Base-by-base conservation (phyloP, 2,113 vertebrate species). In the Notiomystis cincta region DNA sequence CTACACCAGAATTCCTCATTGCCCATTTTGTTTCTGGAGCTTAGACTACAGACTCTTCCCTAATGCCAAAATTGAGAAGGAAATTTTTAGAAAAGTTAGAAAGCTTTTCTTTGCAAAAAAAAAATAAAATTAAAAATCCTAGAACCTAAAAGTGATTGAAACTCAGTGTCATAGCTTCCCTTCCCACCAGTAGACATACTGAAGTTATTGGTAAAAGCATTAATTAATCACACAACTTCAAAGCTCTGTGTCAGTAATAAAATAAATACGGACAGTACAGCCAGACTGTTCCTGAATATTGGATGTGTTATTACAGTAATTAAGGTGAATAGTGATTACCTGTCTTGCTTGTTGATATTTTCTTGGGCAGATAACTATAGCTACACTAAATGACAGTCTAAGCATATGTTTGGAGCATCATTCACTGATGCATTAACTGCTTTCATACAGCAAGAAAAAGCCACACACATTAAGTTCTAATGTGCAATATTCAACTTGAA, bases 291-390 rank as follows among this genome's bases (percentile, higher is more conserved):
- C 82, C 81, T 96, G 94, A 97, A 97, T 97, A 97, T 91, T 88
- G 94, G 69, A 93, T 91, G 77, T 76, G 93, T 97, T 96, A 96
- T 97, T 96, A 96, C 47, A 96, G 95, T 97, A 97, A 97, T 98
- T 97, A 98, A 98, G 95, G 98, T 95, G 91, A 97, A 97, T 96
- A 97, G 96, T 82, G 96, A 98, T 97, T 97, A 93, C 78, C 96
- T 97, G 96, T 97, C 93, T 88, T 94, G 66, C 86, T 95, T 96
- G 94, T 89, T 95, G 64, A 91, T 87, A 94, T 94, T 90, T 97
- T 97, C 90, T 90, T 88, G 87, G 79, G 62, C 82, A 94, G 87
- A 93, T 88, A 92, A 92, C 90, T 79, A 61, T 48, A 91, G 70
- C 60, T 91, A 80, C 89, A 94, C 91, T 97, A 97, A 96, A 94